Evolutionary conservation across 2,113 vertebrate genomes (phyloP).

Genomic region (Xiphophorus couchianus): DNA sequence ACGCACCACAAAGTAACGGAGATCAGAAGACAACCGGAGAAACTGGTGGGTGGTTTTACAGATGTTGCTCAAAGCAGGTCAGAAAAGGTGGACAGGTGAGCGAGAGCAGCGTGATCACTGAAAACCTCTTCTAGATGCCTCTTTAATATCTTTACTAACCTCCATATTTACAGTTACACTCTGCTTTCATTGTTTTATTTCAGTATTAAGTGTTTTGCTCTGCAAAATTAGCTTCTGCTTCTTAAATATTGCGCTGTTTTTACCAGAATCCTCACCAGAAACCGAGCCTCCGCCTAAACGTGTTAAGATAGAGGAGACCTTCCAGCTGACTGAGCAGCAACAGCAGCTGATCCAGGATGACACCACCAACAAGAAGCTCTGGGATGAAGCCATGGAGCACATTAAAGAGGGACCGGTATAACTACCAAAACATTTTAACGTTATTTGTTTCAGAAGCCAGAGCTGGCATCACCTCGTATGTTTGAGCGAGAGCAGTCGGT

Average conservation of each 20-base stretch:
- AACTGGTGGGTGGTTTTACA: slow-evolving; percentile 78
- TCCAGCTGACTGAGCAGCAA: slow-evolving; percentile 91
- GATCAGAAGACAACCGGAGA: slow-evolving; percentile 83
- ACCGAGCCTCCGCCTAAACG: slow-evolving; percentile 83
- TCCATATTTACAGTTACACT: background rate
- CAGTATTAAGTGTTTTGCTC: background rate
- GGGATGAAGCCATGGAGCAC: slow-evolving; percentile 93
- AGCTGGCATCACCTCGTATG: background rate
- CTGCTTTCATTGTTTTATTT: background rate
- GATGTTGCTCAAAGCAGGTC: slow-evolving; percentile 53
- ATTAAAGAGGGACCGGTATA: slow-evolving; percentile 94
- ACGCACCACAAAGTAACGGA: slow-evolving; percentile 82
- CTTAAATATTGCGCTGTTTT: slow-evolving; percentile 45
- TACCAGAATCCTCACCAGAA: slow-evolving; percentile 44
- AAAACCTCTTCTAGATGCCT: background rate
- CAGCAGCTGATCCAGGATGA: slow-evolving; percentile 90
- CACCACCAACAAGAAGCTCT: slow-evolving; percentile 92
- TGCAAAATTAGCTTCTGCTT: background rate
- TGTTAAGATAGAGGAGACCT: slow-evolving; percentile 87
- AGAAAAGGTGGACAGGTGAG: slow-evolving; percentile 52
- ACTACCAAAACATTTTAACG: slow-evolving; percentile 8
- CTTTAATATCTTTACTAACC: background rate
- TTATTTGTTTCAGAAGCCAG: background rate
- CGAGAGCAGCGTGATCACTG: background rate
- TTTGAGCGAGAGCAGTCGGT: too few species aligned